These are phyloP conservation scores for Cyanistes caeruleus DNA, from an alignment of 2,113 vertebrate genomes.

Conservation along the genomic window DNA sequence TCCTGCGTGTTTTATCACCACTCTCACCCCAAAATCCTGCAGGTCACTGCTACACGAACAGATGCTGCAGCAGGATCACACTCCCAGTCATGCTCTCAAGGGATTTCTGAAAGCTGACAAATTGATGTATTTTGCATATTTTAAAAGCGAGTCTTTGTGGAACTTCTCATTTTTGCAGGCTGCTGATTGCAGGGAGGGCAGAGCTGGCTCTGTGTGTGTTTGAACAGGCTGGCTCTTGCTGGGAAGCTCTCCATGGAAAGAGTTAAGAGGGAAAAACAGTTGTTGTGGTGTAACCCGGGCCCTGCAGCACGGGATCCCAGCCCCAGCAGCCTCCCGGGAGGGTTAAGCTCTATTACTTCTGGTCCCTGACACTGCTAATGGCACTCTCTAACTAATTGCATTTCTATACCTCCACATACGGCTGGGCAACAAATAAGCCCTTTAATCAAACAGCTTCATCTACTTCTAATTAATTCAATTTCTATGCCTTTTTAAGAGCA, in stretches of 20 bases:
- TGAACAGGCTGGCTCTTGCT: not conserved
- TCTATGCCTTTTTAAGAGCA: not conserved
- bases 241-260: not conserved
- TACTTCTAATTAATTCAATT: slow-evolving; percentile 44
- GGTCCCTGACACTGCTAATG: slow-evolving; percentile 49
- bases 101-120: not conserved
- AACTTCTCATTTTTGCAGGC: not conserved
- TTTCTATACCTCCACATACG: slow-evolving; percentile 32
- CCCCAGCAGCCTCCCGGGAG: not conserved
- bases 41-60: rapidly evolving
- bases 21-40: not conserved
- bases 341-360: slow-evolving; percentile 53
- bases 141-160: not conserved
- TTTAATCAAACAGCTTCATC: slow-evolving; percentile 47
- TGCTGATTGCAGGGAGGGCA: not conserved
- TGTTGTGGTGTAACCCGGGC: rapidly evolving
- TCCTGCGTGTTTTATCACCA: rapidly evolving
- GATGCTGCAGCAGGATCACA: not conserved
- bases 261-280: not conserved
- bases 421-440: slow-evolving; percentile 9
- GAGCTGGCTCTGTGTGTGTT: not conserved
- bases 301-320: not conserved
- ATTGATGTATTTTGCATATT: not conserved
- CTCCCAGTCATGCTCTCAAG: not conserved
- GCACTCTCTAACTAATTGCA: slow-evolving; percentile 32